A percentile compares a stretch with the other conserved stretches of the same genome.
These are phyloP conservation scores for Drosophila buzzatii DNA, from an alignment of 2,888 invertebrate species.

Conservation along the genomic window DNA sequence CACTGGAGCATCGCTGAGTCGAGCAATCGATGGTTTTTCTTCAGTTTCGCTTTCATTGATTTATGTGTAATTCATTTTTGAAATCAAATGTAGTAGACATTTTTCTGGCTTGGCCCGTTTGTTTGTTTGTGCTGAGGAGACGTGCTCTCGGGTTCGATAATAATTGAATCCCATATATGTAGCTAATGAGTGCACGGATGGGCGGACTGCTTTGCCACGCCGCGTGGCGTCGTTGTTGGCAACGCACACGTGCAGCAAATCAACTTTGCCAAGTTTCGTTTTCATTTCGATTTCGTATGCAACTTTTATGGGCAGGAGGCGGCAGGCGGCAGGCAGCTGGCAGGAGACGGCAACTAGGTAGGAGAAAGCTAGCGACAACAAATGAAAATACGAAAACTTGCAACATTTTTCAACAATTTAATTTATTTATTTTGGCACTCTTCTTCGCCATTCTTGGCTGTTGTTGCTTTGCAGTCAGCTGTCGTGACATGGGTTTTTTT, in stretches of 20 bases:
- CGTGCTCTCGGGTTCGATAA: slow-evolving; percentile 34
- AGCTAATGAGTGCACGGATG: slow-evolving; percentile 66
- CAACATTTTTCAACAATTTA: slow-evolving; percentile 76
- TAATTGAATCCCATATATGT: slow-evolving; percentile 68
- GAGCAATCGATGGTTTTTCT: neutral
- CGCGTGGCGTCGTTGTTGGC: slow-evolving; percentile 17
- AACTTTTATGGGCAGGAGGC: slow-evolving; percentile 23
- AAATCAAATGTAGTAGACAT: slow-evolving; percentile 11
- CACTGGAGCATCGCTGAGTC: neutral
- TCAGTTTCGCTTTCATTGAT: neutral
- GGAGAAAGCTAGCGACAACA: slow-evolving; percentile 7
- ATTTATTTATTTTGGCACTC: slow-evolving; percentile 77
- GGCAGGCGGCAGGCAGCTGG: slow-evolving; percentile 39
- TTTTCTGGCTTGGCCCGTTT: neutral
- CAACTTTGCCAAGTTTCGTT: slow-evolving; percentile 49
- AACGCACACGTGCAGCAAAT: slow-evolving; percentile 55
- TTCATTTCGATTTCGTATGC: slow-evolving; percentile 67
- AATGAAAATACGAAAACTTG: slow-evolving; percentile 44
- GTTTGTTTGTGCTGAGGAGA: slow-evolving; percentile 20
- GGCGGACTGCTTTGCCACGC: slow-evolving; percentile 24
- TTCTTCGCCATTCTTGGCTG: slow-evolving; percentile 39
- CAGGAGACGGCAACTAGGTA: slow-evolving; percentile 35
- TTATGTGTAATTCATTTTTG: slow-evolving; percentile 23
- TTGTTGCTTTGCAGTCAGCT: slow-evolving; percentile 63
- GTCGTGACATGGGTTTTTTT: slow-evolving; percentile 68